phyloP scores from a whole-genome alignment of 2,113 vertebrate genomes.

The Mesocricetus auratus region DNA sequence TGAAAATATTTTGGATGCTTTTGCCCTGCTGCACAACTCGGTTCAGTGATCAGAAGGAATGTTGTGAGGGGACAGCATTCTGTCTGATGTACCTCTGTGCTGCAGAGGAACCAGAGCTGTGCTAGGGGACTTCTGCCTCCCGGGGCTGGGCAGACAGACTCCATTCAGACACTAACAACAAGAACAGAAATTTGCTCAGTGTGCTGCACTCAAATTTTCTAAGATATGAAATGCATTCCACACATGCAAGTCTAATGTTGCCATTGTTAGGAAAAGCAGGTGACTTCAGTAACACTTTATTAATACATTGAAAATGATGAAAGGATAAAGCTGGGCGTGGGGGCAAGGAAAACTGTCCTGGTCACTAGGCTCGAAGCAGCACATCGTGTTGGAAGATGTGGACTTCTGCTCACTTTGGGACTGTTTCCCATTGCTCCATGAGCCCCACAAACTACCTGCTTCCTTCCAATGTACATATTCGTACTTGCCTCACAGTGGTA shows the following conservation, averaged over 20 bases:
- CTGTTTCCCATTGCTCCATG: too few relatives aligned
- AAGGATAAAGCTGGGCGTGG: not conserved
- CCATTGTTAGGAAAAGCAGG: not conserved
- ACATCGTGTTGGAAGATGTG: not conserved
- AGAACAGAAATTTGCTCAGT: not conserved
- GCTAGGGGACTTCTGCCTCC: not conserved
- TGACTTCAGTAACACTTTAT: not conserved
- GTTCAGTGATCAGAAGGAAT: conserved; percentile 69
- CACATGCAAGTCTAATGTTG: not conserved
- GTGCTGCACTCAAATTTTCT: not conserved
- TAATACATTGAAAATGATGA: not conserved
- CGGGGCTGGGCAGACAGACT: not conserved
- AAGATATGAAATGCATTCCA: not conserved
- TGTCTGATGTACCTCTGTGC: not conserved
- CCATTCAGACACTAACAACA: not conserved
- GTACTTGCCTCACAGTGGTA: not conserved
- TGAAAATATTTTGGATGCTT: conserved; percentile 81
- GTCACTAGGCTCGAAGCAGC: not conserved
- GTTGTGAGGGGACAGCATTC: not conserved
- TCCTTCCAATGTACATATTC: not conserved
- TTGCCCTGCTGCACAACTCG: conserved; percentile 62
- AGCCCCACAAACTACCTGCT: not conserved
- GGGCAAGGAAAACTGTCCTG: too few relatives aligned
- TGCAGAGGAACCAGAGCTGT: not conserved
- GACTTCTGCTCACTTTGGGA: too few relatives aligned